Conservation (phyloP, 2,797 vertebrate genomes). For the Vireo griseus region DNA sequence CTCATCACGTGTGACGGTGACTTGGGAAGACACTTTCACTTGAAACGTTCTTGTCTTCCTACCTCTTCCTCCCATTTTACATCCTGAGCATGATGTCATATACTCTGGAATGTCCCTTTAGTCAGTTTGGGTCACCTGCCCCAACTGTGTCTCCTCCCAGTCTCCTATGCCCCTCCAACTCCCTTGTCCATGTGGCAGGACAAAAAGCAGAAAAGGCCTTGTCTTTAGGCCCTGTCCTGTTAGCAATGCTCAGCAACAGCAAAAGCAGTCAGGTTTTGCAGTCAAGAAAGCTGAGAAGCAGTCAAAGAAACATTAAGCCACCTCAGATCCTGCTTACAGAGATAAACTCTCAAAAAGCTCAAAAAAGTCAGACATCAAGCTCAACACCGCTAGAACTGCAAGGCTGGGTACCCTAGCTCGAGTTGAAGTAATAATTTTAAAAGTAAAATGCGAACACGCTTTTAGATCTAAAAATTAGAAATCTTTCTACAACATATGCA, state of each 20-base stretch:
- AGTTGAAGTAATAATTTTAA: not conserved
- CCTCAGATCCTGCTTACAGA: not conserved
- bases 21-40: not conserved
- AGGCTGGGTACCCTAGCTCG: fast-evolving
- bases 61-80: not conserved
- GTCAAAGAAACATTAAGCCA: not conserved
- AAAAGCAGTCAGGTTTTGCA: not conserved
- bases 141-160: not conserved
- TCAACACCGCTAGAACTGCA: not conserved
- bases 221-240: no score
- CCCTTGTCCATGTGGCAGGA: not conserved
- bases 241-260: not conserved
- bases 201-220: not conserved
- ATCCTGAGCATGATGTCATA: not conserved
- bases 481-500: not conserved
- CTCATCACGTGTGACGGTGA: fast-evolving
- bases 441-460: not conserved
- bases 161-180: fast-evolving
- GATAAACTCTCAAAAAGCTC: not conserved
- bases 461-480: not conserved
- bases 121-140: not conserved
- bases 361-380: not conserved
- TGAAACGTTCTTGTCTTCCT: not conserved
- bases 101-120: not conserved
- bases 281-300: not conserved